phyloP scores from a whole-genome alignment of 2,888 invertebrate species.

The Nephrotoma guestfalica region DNA sequence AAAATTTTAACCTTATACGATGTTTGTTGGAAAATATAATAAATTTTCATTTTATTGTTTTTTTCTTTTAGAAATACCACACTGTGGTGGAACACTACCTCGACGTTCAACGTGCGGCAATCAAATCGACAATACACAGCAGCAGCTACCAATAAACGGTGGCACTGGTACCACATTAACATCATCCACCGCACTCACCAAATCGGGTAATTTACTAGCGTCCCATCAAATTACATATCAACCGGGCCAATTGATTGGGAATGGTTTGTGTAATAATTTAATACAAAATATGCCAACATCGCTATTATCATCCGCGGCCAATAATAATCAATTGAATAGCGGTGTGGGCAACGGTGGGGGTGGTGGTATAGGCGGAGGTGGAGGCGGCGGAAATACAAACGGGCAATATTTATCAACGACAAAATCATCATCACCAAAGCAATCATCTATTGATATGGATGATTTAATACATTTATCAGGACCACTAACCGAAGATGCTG shows the following conservation, averaged over 20 bases:
- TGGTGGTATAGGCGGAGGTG: background rate
- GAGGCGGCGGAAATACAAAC: background rate
- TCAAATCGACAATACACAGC: background rate
- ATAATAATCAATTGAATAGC: background rate
- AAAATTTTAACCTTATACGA: background rate
- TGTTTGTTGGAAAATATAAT: background rate
- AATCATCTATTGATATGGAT: conserved; percentile 42
- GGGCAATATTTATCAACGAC: background rate
- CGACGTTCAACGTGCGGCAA: conserved; percentile 14
- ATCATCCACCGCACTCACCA: background rate
- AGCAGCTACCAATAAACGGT: background rate
- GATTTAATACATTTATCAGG: conserved; percentile 87
- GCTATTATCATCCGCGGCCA: background rate
- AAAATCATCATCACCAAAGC: conserved; percentile 14
- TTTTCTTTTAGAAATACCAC: conserved; percentile 1
- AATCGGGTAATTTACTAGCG: background rate
- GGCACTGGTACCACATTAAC: background rate
- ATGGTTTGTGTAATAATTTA: background rate
- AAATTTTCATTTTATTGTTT: conserved; percentile 2
- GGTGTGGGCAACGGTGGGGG: background rate
- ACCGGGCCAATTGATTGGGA: background rate
- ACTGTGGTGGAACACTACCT: conserved; percentile 15
- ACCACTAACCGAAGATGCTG: conserved; percentile 86
- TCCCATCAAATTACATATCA: background rate
- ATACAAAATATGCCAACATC: background rate